These are phyloP conservation scores for Andrena haemorrhoa DNA, from an alignment of 2,888 invertebrate genomes.

Conservation along the genomic window DNA sequence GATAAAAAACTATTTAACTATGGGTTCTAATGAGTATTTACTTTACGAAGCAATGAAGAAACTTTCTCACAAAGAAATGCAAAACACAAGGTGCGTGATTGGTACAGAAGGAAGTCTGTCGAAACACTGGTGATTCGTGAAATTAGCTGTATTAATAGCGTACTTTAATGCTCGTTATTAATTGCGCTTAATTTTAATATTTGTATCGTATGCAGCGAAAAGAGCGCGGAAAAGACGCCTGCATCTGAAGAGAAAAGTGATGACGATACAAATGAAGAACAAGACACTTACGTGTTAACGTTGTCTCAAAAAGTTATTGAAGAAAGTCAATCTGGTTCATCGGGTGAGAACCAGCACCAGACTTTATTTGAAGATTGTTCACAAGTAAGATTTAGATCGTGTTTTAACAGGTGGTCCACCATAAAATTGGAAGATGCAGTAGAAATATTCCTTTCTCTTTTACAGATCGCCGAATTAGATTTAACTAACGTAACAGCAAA, in stretches of 20 bases:
- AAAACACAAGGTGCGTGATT: constrained; percentile 52
- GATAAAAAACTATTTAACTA: constrained; percentile 86
- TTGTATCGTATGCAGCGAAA: constrained; percentile 11
- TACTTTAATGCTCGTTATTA: constrained; percentile 1
- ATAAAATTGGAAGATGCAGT: constrained; percentile 36
- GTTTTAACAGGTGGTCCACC: not conserved
- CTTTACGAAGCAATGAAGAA: constrained; percentile 76
- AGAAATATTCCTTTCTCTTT: constrained; percentile 43
- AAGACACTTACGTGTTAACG: constrained; percentile 90
- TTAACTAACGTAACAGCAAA: constrained; percentile 88
- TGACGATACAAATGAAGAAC: constrained; percentile 84
- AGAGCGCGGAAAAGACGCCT: constrained; percentile 36
- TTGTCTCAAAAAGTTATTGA: constrained; percentile 87
- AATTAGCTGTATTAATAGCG: not conserved
- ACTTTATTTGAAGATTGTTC: constrained; percentile 79
- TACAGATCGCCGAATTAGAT: constrained; percentile 89
- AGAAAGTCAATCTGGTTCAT: constrained; percentile 41
- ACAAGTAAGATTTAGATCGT: constrained; percentile 70
- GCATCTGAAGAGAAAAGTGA: constrained; percentile 62
- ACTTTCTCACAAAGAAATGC: constrained; percentile 72
- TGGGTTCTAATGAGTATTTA: constrained; percentile 79
- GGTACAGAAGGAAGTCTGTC: constrained; percentile 13
- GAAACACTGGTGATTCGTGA: not conserved
- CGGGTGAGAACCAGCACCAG: constrained; percentile 52
- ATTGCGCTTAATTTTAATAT: not conserved